These are phyloP conservation scores for Bombus superbus DNA, from an alignment of 1,140 invertebrate species.

Conservation along the genomic window DNA sequence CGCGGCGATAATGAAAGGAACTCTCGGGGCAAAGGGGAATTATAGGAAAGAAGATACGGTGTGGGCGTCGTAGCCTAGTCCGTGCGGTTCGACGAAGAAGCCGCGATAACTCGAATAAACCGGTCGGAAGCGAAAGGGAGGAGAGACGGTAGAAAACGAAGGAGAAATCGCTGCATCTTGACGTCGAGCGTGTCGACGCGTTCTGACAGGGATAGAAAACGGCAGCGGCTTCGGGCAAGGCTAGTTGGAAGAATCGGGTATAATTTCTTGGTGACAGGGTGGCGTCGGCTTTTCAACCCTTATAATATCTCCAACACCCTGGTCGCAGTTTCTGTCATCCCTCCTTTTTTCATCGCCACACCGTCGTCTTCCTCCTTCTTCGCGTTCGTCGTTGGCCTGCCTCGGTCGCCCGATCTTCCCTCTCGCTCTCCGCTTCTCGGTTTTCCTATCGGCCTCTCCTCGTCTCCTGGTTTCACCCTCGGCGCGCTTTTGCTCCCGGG, in stretches of 20 bases:
- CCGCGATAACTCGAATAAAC: background rate
- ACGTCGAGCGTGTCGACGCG: conserved; percentile 8
- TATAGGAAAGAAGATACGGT: background rate
- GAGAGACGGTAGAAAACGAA: background rate
- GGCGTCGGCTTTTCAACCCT: conserved; percentile 79
- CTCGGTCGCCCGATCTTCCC: background rate
- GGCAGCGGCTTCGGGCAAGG: conserved; percentile 30
- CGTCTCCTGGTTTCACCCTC: conserved; percentile 57
- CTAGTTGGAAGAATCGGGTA: conserved; percentile 70
- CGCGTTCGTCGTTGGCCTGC: background rate
- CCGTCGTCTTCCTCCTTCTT: background rate
- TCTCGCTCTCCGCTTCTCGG: conserved; percentile 3
- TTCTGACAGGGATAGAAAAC: background rate
- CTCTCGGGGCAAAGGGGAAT: background rate
- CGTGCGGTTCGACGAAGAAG: too few species aligned
- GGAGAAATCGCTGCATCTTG: conserved; percentile 6
- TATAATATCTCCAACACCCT: conserved; percentile 79
- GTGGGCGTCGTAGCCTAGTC: background rate
- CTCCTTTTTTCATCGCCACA: conserved; percentile 14
- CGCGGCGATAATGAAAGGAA: too few species aligned
- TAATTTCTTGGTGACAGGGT: conserved; percentile 81
- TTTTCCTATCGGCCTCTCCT: conserved; percentile 3
- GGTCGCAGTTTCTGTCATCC: conserved; percentile 53
- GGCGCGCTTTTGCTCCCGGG: conserved; percentile 62
- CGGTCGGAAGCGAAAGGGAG: background rate